A percentile compares a stretch with the other conserved stretches of the same genome.
Conservation (phyloP, 2,888 invertebrate genomes). For the Netelia virgata region DNA sequence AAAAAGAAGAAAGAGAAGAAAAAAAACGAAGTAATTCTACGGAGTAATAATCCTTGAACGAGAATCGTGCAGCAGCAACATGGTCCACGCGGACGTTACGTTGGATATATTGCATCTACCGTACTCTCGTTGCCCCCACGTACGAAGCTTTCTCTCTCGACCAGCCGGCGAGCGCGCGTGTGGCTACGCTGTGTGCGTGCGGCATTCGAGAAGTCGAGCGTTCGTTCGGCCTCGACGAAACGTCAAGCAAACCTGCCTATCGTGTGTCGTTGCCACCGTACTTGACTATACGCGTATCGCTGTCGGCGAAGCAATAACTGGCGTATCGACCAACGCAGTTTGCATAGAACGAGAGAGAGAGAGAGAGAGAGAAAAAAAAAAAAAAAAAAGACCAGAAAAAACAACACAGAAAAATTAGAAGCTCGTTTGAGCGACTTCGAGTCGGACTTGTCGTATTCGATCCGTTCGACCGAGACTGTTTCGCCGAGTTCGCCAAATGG, state of each 20-base stretch:
- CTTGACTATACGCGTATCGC: slow-evolving; percentile 1
- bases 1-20: slow-evolving; percentile 7
- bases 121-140: slow-evolving; percentile 22
- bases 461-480: slow-evolving; percentile 30
- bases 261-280: slow-evolving; percentile 47
- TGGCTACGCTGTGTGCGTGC: slow-evolving; percentile 71
- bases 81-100: slow-evolving; percentile 50
- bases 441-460: slow-evolving; percentile 30
- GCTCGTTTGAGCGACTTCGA: slow-evolving; percentile 20
- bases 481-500: neutral
- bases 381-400: slow-evolving; percentile 11
- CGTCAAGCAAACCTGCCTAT: slow-evolving; percentile 61
- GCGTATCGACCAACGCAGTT: slow-evolving; percentile 52
- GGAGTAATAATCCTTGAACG: slow-evolving; percentile 56
- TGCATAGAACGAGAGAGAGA: slow-evolving; percentile 33
- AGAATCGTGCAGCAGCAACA: slow-evolving; percentile 31
- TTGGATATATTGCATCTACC: slow-evolving; percentile 42
- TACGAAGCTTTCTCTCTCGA: slow-evolving; percentile 64
- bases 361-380: slow-evolving; percentile 20
- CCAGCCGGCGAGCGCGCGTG: slow-evolving; percentile 43
- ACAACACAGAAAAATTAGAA: slow-evolving; percentile 44
- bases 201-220: slow-evolving; percentile 76
- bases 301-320: neutral
- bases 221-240: slow-evolving; percentile 67
- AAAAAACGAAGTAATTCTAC: slow-evolving; percentile 34